Base-by-base conservation (phyloP, 1,140 invertebrate genomes). In the Doryteuthis pealeii region DNA sequence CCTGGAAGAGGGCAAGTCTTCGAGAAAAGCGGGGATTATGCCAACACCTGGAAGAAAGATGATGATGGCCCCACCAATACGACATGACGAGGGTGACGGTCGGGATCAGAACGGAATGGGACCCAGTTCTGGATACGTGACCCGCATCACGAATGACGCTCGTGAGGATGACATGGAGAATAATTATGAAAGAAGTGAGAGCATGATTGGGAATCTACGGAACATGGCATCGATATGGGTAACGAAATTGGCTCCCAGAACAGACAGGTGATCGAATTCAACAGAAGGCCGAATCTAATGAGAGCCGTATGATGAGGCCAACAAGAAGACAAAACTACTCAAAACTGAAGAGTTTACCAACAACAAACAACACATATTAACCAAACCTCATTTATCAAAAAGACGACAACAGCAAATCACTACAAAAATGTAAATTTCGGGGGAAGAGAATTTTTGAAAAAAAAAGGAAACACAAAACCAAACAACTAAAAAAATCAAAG, bases 181-280 rank as follows among this genome's bases (percentile, higher is more conserved):
- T 54, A 89, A 89, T 79, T 79, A 74, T 88, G 68, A 80, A 76
- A 66, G 95, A 98, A 88, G 91, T 92, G 15, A 90, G 89, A 91
- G 90, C n/a, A 99, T 99, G 96, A 94, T 99, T 81, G 96, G 96
- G 58, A 99, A 99, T 88, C 90, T 99, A 82, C 93, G 96, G 80
- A 99, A 99, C 90, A 99, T 99, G 98, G 97, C 65, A 93, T 99
- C 81, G 98, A 99, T 88, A 99, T 99, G 96, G 96, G 96, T 78
- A 97, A 94, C 77, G 97, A 99, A 87, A 92, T 99, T 74, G 94
- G 95, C 89, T 96, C 97, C 88, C 98, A 99, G 90, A 99, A 99
- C 88, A 91, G 93, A 84, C 97, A 99, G 90, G 91, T 80, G 96
- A 97, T 88, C 93, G 97, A 89, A 98, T 99, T 89, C 97, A 98